phyloP scores from a whole-genome alignment of 2,113 vertebrate species.

The Pongo pygmaeus region DNA sequence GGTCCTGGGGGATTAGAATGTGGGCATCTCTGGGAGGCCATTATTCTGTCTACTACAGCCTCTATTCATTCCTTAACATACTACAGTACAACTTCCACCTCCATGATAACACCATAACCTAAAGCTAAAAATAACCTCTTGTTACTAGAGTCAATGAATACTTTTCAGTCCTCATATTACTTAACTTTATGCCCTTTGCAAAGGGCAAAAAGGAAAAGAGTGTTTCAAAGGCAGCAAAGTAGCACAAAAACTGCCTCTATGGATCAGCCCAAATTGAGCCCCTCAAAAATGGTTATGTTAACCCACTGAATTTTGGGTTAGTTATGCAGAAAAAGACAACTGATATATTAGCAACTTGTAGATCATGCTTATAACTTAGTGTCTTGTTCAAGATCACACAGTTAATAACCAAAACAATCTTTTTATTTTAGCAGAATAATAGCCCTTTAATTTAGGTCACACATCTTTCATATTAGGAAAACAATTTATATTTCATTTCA shows the following conservation, averaged over 20 bases:
- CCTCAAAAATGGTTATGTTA: neutral
- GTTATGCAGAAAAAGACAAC: neutral
- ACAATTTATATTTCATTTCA: neutral
- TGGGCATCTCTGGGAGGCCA: neutral
- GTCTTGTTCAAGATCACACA: neutral
- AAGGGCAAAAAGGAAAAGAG: neutral
- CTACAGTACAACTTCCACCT: neutral
- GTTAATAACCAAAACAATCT: neutral
- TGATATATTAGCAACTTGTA: neutral
- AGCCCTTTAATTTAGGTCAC: neutral
- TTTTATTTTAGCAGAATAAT: slow-evolving; percentile 16
- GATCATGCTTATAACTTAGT: neutral
- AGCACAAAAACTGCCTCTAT: neutral
- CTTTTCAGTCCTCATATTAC: neutral
- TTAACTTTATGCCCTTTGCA: neutral
- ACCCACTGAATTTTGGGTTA: neutral
- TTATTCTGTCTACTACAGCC: neutral
- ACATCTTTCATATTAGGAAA: neutral
- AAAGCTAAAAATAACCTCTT: neutral
- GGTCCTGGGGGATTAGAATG: neutral
- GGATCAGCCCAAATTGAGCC: neutral
- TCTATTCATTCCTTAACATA: neutral
- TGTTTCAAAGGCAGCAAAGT: neutral
- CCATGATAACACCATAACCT: neutral
- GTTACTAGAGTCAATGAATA: neutral